These are phyloP conservation scores for Ciconia maguari DNA, from an alignment of 2,113 vertebrate genomes.

Conservation along the genomic window DNA sequence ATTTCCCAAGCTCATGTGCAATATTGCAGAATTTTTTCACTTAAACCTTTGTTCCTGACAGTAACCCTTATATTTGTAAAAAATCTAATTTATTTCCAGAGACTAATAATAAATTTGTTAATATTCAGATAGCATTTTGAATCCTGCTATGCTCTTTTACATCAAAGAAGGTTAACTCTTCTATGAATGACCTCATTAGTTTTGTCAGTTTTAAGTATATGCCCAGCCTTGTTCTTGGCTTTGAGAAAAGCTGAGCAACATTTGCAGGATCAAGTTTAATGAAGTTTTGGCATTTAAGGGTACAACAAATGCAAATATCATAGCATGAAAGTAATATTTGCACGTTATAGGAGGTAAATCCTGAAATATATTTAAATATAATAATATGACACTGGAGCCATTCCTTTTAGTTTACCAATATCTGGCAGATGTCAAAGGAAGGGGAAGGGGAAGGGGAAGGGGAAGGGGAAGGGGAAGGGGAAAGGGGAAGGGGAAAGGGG, in stretches of 20 bases:
- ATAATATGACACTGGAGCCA: background rate
- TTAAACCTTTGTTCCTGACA: background rate
- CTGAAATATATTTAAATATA: background rate
- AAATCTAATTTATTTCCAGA: background rate
- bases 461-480: too few species aligned
- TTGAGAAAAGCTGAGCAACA: background rate
- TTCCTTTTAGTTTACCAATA: background rate
- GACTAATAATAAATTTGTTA: background rate
- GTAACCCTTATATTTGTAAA: background rate
- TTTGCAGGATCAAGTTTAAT: slow-evolving; percentile 28
- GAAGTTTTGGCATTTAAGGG: slow-evolving; percentile 28
- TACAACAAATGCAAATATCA: slow-evolving; percentile 30
- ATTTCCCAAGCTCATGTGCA: background rate
- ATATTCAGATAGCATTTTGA: slow-evolving; percentile 8
- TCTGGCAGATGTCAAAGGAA: background rate
- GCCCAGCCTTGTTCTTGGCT: slow-evolving; percentile 1
- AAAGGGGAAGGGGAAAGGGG: background rate
- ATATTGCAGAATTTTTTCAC: background rate
- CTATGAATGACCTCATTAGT: background rate
- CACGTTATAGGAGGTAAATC: background rate
- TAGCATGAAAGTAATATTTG: slow-evolving; percentile 10
- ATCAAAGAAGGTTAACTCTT: background rate
- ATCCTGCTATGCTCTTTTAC: background rate
- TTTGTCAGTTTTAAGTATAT: background rate
- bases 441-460: too few species aligned